These are phyloP conservation scores for Argyresthia albistria DNA, from an alignment of 2,888 invertebrate species.

Conservation along the genomic window DNA sequence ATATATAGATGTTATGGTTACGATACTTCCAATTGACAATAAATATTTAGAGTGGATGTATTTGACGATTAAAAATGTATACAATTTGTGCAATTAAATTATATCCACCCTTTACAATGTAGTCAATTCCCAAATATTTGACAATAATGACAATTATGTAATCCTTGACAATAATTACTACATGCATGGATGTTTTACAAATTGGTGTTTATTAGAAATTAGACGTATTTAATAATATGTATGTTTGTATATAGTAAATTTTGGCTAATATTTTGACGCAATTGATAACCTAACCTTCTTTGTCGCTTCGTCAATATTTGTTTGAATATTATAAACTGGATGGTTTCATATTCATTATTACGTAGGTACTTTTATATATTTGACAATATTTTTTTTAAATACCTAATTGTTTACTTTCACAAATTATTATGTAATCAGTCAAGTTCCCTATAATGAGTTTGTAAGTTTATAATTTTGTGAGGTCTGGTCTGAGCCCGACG, in stretches of 20 bases:
- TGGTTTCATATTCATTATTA: too few species aligned
- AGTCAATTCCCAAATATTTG: slow-evolving; percentile 43
- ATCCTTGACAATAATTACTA: slow-evolving; percentile 33
- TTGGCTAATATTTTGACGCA: too few species aligned
- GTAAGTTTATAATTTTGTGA: slow-evolving; percentile 20
- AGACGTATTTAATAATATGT: too few species aligned
- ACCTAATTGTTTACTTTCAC: too few species aligned
- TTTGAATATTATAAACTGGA: too few species aligned
- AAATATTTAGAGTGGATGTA: slow-evolving; percentile 17
- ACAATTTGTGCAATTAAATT: slow-evolving; percentile 52
- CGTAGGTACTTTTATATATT: too few species aligned
- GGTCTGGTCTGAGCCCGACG: slow-evolving; percentile 37
- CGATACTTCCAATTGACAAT: slow-evolving; percentile 41
- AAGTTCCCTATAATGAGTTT: neutral
- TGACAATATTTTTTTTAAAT: too few species aligned
- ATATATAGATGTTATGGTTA: neutral
- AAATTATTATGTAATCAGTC: neutral
- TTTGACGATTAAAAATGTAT: slow-evolving; percentile 18
- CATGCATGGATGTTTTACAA: slow-evolving; percentile 32
- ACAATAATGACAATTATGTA: slow-evolving; percentile 16
- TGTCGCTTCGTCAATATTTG: too few species aligned
- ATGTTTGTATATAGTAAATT: too few species aligned
- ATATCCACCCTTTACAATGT: slow-evolving; percentile 15
- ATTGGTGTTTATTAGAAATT: slow-evolving; percentile 41
- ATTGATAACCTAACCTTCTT: too few species aligned